Base-by-base conservation (phyloP, 2,797 vertebrate genomes). In the Lepus oiostolus region DNA sequence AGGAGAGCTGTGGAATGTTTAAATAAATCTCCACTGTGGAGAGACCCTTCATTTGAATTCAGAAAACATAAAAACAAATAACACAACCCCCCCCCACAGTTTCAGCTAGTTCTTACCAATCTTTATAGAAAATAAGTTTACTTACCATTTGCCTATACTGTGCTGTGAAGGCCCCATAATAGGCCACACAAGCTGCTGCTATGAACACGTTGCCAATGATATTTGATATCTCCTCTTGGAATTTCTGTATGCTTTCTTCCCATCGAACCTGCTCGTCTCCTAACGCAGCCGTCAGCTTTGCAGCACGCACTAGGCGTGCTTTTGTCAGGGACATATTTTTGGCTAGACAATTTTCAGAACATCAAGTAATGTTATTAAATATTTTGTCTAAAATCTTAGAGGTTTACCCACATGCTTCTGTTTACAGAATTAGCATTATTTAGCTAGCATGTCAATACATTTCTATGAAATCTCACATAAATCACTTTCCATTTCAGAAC, bases 131-230 rank as follows among this genome's bases (percentile, higher is more conserved):
- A 58, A 76, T 10, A 65, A 1, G 19, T n/a, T 77, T 67, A 93
- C 98, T 96, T 94, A 98, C 97, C 97, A 98, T 54, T 52, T 99
- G 98, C 96, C 99, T 98, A 28, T 99, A 99, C 42, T 99, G 98
- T 28, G 98, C 98, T 5, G 99, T 99, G 97, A 99, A 99, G 4
- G 99, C 99, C 54, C 99, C 99, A 6, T 98, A 99, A 89, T 99
- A 99, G 21, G 99, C 99, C 87, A 99, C 98, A 30, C 99, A 99
- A 14, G 99, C 99, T 8, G 99, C 98, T 32, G 98, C 99, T 88
- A 99, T 99, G 96, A 99, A 99, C 76, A 98, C 99, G 58, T 99
- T 99, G 54, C 99, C 99, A 1, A 98, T 97, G 71, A 99, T 97
- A 52, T 99, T 98, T 35, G 98, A 97, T 96, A 99, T 98, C 96